Evolutionary conservation across 2,888 invertebrate genomes (phyloP).

Genomic region (Trichogramma evanescens): DNA sequence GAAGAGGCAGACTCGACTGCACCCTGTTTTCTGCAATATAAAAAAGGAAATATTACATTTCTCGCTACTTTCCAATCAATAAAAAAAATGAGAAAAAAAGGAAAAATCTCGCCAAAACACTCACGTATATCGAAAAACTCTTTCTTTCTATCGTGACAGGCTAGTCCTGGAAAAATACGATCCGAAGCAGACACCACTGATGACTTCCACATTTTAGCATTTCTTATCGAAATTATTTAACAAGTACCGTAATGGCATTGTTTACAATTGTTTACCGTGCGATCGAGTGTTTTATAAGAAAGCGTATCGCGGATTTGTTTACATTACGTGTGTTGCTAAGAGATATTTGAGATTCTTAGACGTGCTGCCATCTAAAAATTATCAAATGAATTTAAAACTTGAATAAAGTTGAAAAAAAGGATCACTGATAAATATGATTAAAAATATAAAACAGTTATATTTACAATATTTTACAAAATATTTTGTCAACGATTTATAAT

Average conservation of each 20-base stretch:
- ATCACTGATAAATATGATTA: too few relatives aligned
- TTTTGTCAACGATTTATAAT: neutral
- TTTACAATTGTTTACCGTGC: neutral
- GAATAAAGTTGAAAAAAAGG: too few relatives aligned
- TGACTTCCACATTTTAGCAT: slow-evolving; percentile 43
- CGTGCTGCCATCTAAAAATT: too few relatives aligned
- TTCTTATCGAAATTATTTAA: neutral
- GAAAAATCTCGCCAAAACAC: slow-evolving; percentile 8
- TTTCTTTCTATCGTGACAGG: slow-evolving; percentile 38
- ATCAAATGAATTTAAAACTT: too few relatives aligned
- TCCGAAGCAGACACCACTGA: slow-evolving; percentile 48
- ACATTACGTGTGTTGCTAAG: neutral
- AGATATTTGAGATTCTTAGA: neutral
- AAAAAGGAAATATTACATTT: slow-evolving; percentile 7
- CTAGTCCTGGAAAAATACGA: slow-evolving; percentile 50
- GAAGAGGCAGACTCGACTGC: slow-evolving; percentile 64
- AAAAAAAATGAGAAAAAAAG: neutral
- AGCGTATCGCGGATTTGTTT: neutral
- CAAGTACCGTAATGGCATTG: neutral
- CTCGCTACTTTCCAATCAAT: neutral
- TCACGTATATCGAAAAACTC: slow-evolving; percentile 36
- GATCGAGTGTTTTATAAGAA: neutral
- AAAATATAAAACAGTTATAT: too few relatives aligned
- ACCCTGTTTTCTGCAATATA: slow-evolving; percentile 51
- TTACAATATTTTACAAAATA: too few relatives aligned